These are phyloP conservation scores for Crypturellus tataupa DNA, from an alignment of 2,797 vertebrate genomes.

Conservation along the genomic window DNA sequence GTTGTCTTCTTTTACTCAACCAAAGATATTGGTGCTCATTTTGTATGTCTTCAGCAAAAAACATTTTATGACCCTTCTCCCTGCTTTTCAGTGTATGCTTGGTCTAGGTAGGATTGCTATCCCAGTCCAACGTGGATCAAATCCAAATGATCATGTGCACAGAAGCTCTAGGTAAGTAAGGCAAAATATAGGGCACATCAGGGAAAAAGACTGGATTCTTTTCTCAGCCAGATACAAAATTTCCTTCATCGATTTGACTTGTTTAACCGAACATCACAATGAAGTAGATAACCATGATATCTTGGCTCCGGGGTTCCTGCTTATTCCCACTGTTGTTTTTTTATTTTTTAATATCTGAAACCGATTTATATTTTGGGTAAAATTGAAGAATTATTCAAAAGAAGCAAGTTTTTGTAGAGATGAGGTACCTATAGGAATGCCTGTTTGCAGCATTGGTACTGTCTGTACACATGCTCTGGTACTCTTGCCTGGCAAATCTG, in stretches of 20 bases:
- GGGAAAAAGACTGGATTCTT: not conserved
- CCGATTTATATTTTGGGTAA: accelerated
- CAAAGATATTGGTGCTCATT: not conserved
- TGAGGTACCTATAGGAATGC: not conserved
- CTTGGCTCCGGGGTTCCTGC: not conserved
- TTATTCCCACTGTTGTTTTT: not conserved
- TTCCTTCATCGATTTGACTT: not conserved
- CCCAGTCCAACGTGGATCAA: not conserved
- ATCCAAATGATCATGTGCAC: not conserved
- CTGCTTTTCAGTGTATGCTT: not conserved
- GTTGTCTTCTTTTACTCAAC: not conserved
- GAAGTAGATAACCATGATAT: not conserved
- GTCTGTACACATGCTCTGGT: not conserved
- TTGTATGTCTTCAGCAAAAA: not conserved
- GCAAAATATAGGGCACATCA: not conserved
- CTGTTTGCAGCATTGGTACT: not conserved
- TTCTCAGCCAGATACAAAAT: not conserved
- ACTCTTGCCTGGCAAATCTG: not conserved
- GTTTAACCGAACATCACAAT: not conserved
- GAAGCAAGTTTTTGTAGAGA: not conserved
- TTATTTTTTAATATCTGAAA: not conserved
- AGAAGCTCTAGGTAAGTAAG: not conserved
- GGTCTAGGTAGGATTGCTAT: not conserved
- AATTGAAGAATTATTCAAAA: not conserved
- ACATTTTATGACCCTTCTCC: not conserved